Percentiles rank a stretch among this genome's conserved stretches.
Evolutionary conservation across 2,888 invertebrate species (phyloP).

Genomic region (Monoplex corrugatus): DNA sequence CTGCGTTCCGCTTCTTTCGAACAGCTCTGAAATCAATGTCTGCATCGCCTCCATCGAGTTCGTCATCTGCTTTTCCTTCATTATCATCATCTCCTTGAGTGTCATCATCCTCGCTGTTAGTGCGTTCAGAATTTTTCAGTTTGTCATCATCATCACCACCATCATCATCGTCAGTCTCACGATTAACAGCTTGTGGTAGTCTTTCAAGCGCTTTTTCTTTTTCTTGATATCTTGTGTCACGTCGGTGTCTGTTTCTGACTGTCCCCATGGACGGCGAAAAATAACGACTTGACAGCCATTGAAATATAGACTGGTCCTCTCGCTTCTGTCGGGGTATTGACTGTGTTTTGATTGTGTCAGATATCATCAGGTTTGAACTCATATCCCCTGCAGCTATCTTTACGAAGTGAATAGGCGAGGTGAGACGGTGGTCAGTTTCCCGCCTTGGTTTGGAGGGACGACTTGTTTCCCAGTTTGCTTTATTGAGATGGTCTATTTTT

Average conservation of each 20-base stretch:
- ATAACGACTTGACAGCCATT: background rate
- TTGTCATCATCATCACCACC: too few relatives aligned
- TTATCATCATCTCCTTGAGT: too few relatives aligned
- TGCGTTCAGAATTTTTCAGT: too few relatives aligned
- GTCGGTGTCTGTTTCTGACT: constrained; percentile 1
- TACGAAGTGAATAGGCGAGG: background rate
- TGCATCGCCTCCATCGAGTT: too few relatives aligned
- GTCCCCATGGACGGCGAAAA: background rate
- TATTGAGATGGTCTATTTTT: too few relatives aligned
- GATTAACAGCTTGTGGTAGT: background rate
- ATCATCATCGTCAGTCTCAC: background rate
- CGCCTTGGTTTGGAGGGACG: too few relatives aligned
- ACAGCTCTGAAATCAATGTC: too few relatives aligned
- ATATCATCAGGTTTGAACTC: background rate
- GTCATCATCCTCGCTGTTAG: too few relatives aligned
- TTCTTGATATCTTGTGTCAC: background rate
- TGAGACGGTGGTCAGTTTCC: background rate
- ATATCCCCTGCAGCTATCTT: background rate
- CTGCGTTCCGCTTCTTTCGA: too few relatives aligned
- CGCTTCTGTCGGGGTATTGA: background rate
- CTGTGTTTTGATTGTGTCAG: background rate
- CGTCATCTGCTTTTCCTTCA: too few relatives aligned
- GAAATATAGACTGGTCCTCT: background rate
- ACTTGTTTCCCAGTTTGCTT: too few relatives aligned
- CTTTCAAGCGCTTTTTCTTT: background rate